Evolutionary conservation across 2,888 invertebrate species (phyloP).

Genomic region (Cheilosia pagana): DNA sequence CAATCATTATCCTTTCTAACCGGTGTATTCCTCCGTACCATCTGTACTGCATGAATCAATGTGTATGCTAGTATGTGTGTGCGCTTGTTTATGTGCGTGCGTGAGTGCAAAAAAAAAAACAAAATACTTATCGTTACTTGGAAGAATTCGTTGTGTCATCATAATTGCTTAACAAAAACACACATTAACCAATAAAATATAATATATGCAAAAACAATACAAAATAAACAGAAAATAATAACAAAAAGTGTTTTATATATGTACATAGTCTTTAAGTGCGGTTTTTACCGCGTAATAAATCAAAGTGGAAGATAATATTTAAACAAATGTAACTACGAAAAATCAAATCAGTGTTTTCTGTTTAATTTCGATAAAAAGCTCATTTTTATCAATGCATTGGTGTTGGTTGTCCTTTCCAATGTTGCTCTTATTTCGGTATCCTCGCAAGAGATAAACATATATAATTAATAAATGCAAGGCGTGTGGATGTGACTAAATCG

Average conservation of each 20-base stretch:
- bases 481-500: background rate
- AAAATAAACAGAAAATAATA: background rate
- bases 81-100: background rate
- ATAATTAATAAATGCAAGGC: background rate
- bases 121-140: slow-evolving; percentile 2
- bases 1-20: slow-evolving; percentile 63
- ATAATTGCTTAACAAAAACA: background rate
- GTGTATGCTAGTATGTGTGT: background rate
- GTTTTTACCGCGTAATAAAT: too few species aligned
- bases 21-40: slow-evolving; percentile 28
- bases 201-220: background rate
- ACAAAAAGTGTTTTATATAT: background rate
- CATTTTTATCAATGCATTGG: background rate
- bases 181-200: background rate
- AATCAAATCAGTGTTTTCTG: background rate
- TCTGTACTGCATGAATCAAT: background rate
- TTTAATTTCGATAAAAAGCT: background rate
- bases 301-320: too few species aligned
- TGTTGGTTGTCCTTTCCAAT: background rate
- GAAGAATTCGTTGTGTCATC: slow-evolving; percentile 8
- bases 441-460: too few species aligned
- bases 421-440: slow-evolving; percentile 1
- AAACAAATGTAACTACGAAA: background rate
- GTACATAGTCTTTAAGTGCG: too few species aligned
- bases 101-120: background rate